These are phyloP conservation scores for Oncorhynchus gorbuscha DNA, from an alignment of 2,113 vertebrate species.

Conservation along the genomic window DNA sequence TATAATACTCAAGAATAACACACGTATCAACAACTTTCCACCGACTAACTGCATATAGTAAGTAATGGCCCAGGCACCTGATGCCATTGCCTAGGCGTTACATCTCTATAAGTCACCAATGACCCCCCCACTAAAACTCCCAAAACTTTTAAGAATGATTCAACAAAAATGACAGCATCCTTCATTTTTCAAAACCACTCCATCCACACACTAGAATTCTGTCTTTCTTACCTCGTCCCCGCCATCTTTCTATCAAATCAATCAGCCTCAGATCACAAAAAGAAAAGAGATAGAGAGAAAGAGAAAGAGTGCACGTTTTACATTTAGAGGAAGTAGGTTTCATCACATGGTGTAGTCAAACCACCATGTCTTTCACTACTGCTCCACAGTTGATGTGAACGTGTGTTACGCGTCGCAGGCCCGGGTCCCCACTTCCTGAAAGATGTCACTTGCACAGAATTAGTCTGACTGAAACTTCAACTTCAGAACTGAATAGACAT, in stretches of 20 bases:
- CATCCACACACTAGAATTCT: not conserved
- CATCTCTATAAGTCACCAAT: not conserved
- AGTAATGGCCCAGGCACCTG: not conserved
- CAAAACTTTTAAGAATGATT: not conserved
- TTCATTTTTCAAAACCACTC: not conserved
- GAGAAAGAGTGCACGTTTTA: constrained; percentile 28
- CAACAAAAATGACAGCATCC: not conserved
- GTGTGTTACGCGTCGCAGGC: constrained; percentile 22
- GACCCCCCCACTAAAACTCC: not conserved
- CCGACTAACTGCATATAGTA: not conserved
- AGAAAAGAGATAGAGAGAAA: constrained; percentile 9
- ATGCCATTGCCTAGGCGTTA: not conserved
- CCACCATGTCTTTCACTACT: constrained; percentile 26
- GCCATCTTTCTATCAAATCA: constrained; percentile 42
- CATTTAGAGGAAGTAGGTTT: constrained; percentile 58
- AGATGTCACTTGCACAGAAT: not conserved
- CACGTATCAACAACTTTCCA: not conserved
- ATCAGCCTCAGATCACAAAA: constrained; percentile 20
- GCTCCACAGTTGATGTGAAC: constrained; percentile 7
- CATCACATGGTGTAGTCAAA: constrained; percentile 54
- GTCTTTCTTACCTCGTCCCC: constrained; percentile 48
- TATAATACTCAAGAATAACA: too few species aligned
- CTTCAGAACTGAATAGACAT: not conserved
- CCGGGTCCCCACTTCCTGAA: constrained; percentile 33
- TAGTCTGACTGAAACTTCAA: constrained; percentile 9